These are phyloP conservation scores for Nemurella pictetii DNA, from an alignment of 2,888 invertebrate species.

Conservation along the genomic window DNA sequence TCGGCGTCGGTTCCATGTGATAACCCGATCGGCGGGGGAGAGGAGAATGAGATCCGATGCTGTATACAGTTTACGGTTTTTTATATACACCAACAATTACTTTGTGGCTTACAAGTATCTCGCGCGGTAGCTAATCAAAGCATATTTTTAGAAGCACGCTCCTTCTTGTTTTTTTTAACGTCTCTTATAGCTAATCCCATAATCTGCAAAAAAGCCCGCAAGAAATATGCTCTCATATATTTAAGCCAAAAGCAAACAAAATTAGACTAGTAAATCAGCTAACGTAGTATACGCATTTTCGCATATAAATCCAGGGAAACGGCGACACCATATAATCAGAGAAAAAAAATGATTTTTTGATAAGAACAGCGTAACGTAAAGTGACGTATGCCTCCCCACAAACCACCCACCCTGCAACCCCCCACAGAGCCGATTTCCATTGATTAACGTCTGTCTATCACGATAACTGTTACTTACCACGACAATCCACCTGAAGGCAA, in stretches of 20 bases:
- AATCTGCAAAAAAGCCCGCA: too few relatives aligned
- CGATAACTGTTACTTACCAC: not conserved
- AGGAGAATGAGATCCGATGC: not conserved
- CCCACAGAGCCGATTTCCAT: not conserved
- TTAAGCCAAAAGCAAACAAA: not conserved
- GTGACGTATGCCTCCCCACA: too few relatives aligned
- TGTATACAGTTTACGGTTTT: too few relatives aligned
- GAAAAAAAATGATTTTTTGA: not conserved
- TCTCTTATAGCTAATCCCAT: not conserved
- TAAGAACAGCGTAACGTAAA: not conserved
- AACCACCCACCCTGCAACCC: too few relatives aligned
- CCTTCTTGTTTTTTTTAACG: too few relatives aligned
- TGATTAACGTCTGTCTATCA: not conserved
- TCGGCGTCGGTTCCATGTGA: not conserved
- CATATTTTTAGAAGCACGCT: too few relatives aligned
- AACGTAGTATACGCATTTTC: not conserved
- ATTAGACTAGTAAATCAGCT: not conserved
- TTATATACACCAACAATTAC: too few relatives aligned
- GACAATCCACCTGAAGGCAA: not conserved
- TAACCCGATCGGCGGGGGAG: not conserved
- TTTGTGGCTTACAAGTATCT: too few relatives aligned
- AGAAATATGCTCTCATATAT: not conserved
- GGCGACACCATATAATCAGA: not conserved
- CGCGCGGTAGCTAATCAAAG: too few relatives aligned
- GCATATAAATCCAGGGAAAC: not conserved